Conservation (phyloP, 1,140 invertebrate genomes). For the Drosophila sp. region DNA sequence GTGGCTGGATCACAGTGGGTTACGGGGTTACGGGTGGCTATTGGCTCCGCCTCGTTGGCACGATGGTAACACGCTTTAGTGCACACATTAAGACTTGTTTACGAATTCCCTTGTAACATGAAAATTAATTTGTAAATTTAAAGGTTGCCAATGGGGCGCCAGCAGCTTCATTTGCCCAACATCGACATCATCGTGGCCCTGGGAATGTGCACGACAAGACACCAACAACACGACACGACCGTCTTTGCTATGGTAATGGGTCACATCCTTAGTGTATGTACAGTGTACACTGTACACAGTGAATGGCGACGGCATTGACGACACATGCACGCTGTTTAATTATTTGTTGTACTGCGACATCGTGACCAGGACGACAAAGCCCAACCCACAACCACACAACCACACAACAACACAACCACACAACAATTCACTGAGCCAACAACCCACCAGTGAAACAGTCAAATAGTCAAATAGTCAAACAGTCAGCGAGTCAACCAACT, state of each 20-base stretch:
- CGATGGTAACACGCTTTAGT: constrained; percentile 70
- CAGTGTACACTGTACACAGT: background rate
- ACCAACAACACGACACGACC: too few relatives aligned
- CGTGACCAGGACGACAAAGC: constrained; percentile 20
- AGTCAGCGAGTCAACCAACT: too few relatives aligned
- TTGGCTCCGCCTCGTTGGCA: constrained; percentile 36
- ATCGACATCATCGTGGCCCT: background rate
- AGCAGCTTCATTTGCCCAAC: background rate
- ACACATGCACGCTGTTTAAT: constrained; percentile 63
- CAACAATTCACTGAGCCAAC: background rate
- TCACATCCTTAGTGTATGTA: background rate
- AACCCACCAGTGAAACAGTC: constrained; percentile 1
- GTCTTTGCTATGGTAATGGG: constrained; percentile 1
- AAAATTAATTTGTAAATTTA: constrained; percentile 81
- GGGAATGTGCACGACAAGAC: background rate
- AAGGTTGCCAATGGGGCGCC: constrained; percentile 57
- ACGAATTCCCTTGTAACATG: constrained; percentile 80
- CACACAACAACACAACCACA: too few relatives aligned
- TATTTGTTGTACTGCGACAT: constrained; percentile 42
- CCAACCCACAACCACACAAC: too few relatives aligned
- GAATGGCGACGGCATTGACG: constrained; percentile 12
- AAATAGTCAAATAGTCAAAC: too few relatives aligned
- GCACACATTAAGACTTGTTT: constrained; percentile 82
- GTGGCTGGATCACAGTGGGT: constrained; percentile 6
- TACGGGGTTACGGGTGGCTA: background rate